Base-by-base conservation (phyloP, 2,797 vertebrate species). In the Ptychobarbus kaznakovi region DNA sequence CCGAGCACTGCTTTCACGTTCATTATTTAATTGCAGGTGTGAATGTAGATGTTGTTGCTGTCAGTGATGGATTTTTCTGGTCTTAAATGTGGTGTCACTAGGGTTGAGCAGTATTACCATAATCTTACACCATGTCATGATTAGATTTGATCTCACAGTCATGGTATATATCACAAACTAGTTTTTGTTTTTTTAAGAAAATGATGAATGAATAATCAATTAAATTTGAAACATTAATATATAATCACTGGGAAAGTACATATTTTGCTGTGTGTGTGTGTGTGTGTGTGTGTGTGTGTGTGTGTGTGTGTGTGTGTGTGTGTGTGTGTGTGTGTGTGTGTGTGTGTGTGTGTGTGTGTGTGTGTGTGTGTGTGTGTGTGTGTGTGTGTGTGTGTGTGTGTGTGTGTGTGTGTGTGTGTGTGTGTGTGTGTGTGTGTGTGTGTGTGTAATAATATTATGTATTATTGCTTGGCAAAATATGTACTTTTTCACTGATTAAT, bases 1-100 rank as follows among this genome's bases (percentile, higher is more conserved):
- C 90, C 89, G 89, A 90, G 85, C 68, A 72, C 44, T n/a, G 87
- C 87, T 88, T 88, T 91, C 90, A 92, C 90, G 90, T 93, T 92
- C 94, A 95, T 94, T 90, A 94, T 95, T 93, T 91, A 93, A 94
- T 94, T 94, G 91, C 90, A 92, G 91, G 75, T 65, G 80, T 92
- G 91, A 91, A 91, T 93, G 88, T 92, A 91, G 92, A 93, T 92
- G 90, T 90, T 76, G 87, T 89, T 86, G 88, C 87, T 65, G 68
- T 11, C 12, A 28, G 89, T 93, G 92, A 93, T 92, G 92, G 90
- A 91, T 92, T 92, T 92, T 92, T 93, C 44, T 76, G 90, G 92
- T 93, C 90, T 68, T 81, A 40, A 93, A 90, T 89, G 87, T 88
- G 35, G 18, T 69, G 68, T 81, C 53, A 35, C 46, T 42, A 9